Evolutionary conservation across 2,888 invertebrate species (phyloP).

Genomic region (Sarcophaga caerulescens): DNA sequence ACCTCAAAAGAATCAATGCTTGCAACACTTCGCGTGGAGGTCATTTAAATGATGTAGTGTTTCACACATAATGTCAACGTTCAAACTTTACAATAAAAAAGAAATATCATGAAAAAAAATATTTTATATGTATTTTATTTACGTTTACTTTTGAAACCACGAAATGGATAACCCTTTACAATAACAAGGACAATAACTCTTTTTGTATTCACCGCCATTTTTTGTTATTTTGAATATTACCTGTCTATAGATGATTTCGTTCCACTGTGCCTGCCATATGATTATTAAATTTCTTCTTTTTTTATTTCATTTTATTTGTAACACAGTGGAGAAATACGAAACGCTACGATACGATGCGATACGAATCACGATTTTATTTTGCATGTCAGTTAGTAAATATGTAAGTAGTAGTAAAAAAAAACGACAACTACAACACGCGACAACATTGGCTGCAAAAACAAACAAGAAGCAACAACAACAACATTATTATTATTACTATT

Average conservation of each 20-base stretch:
- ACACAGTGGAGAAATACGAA: neutral
- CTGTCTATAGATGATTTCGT: neutral
- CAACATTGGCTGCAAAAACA: constrained; percentile 6
- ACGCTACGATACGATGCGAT: constrained; percentile 9
- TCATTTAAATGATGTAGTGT: too few species aligned
- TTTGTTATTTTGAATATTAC: too few species aligned
- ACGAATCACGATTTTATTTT: constrained; percentile 48
- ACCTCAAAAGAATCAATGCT: too few species aligned
- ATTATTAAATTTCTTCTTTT: constrained; percentile 3
- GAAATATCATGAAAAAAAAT: too few species aligned
- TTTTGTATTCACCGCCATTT: too few species aligned
- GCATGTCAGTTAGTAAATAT: constrained; percentile 34
- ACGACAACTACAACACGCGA: neutral
- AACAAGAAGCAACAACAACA: constrained; percentile 34
- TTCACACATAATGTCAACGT: too few species aligned
- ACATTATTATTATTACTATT: neutral
- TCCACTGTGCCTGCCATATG: neutral
- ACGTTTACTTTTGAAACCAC: too few species aligned
- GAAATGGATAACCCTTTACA: too few species aligned
- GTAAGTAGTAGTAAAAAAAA: neutral
- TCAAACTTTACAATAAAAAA: too few species aligned
- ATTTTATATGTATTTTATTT: too few species aligned
- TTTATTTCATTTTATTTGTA: neutral
- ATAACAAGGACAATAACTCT: too few species aligned
- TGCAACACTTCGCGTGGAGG: too few species aligned